Evolutionary conservation across 2,113 vertebrate genomes (phyloP), one percentile per base, ranked within the genome.

Genomic region (Tinamus guttatus): DNA sequence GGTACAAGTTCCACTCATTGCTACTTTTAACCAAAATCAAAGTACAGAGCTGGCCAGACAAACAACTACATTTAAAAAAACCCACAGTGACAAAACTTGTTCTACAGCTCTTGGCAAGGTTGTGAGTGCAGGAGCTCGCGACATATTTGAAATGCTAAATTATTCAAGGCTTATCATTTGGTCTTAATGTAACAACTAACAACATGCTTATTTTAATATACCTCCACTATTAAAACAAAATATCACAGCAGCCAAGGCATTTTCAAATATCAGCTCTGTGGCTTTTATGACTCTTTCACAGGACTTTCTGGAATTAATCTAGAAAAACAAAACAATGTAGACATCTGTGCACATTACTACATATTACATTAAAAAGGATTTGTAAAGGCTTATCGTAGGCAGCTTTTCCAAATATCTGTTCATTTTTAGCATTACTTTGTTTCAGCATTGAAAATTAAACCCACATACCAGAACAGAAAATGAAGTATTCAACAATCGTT

Each of bases 391-490:
- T 58, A 40, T 76, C 43, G 73, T 20, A 22, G 43, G 27, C 63
- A 59, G 87, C 67, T 82, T 91, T 95, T 73, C 70, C 51, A 86
- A 92, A 9, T 91, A 79, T 69, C 43, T 89, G 41, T 49, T 93
- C 30, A 49, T 93, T 95, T 91, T 85, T 65, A 93, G 81, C 32
- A 63, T 67, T 85, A 85, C n/a, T 83, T 91, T 58, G 34, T 76
- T 93, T 52, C 92, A 81, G 36, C 43, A 90, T 36, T 83, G 82
- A 93, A 95, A 96, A 96, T 80, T n/a, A 91, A 54, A 75, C 78
- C 89, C 71, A 49, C 65, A 71, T 20, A 91, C 43, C 24, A 80
- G 24, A 36, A 82, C 36, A 91, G 36, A 45, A 68, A 95, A 94
- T 87, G 45, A 89, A 91, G 59, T 58, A 93, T 34, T 82, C n/a